phyloP scores from a whole-genome alignment of 2,888 invertebrate genomes.

The Mayetiola destructor region DNA sequence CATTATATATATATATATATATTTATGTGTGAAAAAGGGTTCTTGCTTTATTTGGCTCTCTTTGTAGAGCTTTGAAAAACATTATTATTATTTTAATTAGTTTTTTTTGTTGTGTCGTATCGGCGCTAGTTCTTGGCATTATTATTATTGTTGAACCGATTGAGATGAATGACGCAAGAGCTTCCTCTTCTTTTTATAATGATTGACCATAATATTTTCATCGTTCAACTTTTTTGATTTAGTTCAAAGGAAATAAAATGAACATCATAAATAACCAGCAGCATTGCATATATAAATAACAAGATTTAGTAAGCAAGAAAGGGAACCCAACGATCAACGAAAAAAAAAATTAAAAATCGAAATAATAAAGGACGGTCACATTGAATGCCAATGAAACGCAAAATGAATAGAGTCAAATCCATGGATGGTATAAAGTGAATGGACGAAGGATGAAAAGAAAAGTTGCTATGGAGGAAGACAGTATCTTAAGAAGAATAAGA shows the following conservation, averaged over 20 bases:
- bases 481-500: too few relatives aligned
- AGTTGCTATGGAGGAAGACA: too few relatives aligned
- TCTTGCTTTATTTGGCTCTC: too few relatives aligned
- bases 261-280: slow-evolving; percentile 12
- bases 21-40: slow-evolving; percentile 10
- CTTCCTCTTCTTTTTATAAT: slow-evolving; percentile 8
- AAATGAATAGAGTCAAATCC: slow-evolving; percentile 4
- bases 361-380: background rate
- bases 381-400: slow-evolving; percentile 3
- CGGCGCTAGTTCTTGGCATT: background rate
- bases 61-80: too few relatives aligned
- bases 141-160: slow-evolving; percentile 1
- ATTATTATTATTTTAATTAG: background rate
- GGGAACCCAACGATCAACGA: background rate
- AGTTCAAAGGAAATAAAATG: slow-evolving; percentile 11
- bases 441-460: background rate
- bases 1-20: slow-evolving; percentile 6
- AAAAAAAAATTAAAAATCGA: background rate
- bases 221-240: slow-evolving; percentile 11
- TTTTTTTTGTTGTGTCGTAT: background rate
- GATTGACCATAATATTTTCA: slow-evolving; percentile 13
- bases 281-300: slow-evolving; percentile 11
- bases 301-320: background rate
- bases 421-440: background rate
- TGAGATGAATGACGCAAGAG: slow-evolving; percentile 10